Evolutionary conservation across 2,113 vertebrate genomes (phyloP).

Genomic region (Peucedramus taeniatus): DNA sequence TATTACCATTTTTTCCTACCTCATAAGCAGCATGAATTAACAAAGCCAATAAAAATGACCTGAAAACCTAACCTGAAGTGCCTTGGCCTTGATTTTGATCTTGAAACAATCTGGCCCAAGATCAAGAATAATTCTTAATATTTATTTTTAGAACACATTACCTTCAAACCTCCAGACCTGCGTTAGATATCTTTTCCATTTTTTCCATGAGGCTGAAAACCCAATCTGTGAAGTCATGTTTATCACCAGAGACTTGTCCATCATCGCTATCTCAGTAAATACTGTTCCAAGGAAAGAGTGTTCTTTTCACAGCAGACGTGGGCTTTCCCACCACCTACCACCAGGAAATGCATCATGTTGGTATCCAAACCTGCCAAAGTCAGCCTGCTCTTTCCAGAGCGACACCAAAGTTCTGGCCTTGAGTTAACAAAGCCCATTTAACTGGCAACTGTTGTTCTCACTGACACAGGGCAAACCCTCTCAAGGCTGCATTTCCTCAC

Average conservation of each 20-base stretch:
- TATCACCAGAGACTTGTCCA: conserved; percentile 12
- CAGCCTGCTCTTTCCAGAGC: conserved; percentile 41
- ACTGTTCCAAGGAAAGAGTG: conserved; percentile 28
- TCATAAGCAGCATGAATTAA: background rate
- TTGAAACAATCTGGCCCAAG: conserved; percentile 15
- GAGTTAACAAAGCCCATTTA: background rate
- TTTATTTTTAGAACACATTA: conserved; percentile 31
- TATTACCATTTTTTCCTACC: background rate
- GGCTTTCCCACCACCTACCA: conserved; percentile 26
- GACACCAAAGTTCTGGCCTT: background rate
- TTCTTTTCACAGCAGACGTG: background rate
- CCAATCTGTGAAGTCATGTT: background rate
- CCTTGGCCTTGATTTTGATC: conserved; percentile 25
- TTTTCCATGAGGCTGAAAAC: conserved; percentile 5
- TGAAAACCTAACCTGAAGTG: background rate
- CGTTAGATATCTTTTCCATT: background rate
- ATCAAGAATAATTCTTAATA: background rate
- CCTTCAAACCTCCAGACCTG: background rate
- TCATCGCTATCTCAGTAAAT: background rate
- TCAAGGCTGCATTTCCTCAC: background rate
- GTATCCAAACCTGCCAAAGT: conserved; percentile 26
- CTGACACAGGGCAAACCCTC: rapidly evolving
- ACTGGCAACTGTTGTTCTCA: background rate
- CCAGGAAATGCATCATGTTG: background rate
- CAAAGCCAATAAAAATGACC: background rate